These are phyloP conservation scores for Bellardia pandia DNA, from an alignment of 2,888 invertebrate genomes.

Conservation along the genomic window DNA sequence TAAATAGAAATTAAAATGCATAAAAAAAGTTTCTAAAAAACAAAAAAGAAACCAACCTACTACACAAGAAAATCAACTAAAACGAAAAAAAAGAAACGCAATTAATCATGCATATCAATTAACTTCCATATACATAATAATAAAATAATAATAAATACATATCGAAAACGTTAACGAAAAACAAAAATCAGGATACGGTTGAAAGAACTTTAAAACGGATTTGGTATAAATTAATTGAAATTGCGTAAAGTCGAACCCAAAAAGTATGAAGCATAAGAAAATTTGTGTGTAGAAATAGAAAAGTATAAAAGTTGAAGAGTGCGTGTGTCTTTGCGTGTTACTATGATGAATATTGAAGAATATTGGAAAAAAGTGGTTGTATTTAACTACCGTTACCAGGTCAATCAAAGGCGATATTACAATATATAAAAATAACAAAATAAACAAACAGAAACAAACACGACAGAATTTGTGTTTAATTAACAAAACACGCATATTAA, in stretches of 20 bases:
- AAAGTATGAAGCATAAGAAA: slow-evolving; percentile 8
- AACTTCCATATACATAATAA: background rate
- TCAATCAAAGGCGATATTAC: slow-evolving; percentile 63
- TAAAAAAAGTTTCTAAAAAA: slow-evolving; percentile 7
- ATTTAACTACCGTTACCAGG: slow-evolving; percentile 69
- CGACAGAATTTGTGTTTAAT: slow-evolving; percentile 38
- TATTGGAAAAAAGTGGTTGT: slow-evolving; percentile 56
- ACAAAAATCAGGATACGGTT: slow-evolving; percentile 61
- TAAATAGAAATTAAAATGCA: slow-evolving; percentile 9
- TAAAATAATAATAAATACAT: slow-evolving; percentile 1
- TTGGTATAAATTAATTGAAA: slow-evolving; percentile 67
- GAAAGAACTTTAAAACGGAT: slow-evolving; percentile 65
- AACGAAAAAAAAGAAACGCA: slow-evolving; percentile 39
- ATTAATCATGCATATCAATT: slow-evolving; percentile 54
- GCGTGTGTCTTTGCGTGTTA: slow-evolving; percentile 18
- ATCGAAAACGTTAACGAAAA: slow-evolving; percentile 29
- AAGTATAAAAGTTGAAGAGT: background rate
- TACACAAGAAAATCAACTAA: slow-evolving; percentile 17
- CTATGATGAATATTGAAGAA: slow-evolving; percentile 58
- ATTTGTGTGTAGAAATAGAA: background rate
- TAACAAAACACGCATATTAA: slow-evolving; percentile 49
- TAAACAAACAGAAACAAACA: slow-evolving; percentile 28
- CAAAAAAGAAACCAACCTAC: background rate
- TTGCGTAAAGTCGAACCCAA: slow-evolving; percentile 51
- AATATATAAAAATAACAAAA: slow-evolving; percentile 41